Percentiles rank a stretch among this genome's conserved stretches.
Conservation (phyloP, 1,140 invertebrate species). For the Diachasma alloeum region DNA sequence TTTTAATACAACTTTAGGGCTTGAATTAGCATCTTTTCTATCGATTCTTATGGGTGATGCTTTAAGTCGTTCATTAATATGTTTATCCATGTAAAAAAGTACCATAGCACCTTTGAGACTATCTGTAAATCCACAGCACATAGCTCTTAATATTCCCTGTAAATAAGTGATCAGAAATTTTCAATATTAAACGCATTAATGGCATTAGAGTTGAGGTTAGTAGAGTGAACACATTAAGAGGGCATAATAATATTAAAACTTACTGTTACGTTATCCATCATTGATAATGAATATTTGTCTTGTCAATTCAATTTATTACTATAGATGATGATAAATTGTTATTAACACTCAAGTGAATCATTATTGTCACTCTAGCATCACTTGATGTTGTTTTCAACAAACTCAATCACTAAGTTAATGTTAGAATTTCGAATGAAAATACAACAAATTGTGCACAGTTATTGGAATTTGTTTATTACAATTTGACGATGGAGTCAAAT, state of each 20-base stretch:
- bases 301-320: too few species aligned
- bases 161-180: conserved; percentile 42
- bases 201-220: neutral
- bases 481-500: too few species aligned
- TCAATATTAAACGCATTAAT: neutral
- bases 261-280: neutral
- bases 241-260: neutral
- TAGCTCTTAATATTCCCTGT: conserved; percentile 71
- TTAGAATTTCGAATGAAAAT: too few species aligned
- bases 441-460: too few species aligned
- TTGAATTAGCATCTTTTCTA: conserved; percentile 60
- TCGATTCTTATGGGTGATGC: conserved; percentile 65
- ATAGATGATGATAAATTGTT: too few species aligned
- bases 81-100: conserved; percentile 76
- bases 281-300: neutral
- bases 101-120: conserved; percentile 75
- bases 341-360: too few species aligned
- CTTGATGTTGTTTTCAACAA: too few species aligned
- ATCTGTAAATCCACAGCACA: conserved; percentile 73
- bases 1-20: conserved; percentile 62
- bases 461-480: too few species aligned
- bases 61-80: conserved; percentile 71
- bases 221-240: neutral
- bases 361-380: too few species aligned
- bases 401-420: too few species aligned